phyloP scores from a whole-genome alignment of 2,888 invertebrate species.

The Andrena haemorrhoa region DNA sequence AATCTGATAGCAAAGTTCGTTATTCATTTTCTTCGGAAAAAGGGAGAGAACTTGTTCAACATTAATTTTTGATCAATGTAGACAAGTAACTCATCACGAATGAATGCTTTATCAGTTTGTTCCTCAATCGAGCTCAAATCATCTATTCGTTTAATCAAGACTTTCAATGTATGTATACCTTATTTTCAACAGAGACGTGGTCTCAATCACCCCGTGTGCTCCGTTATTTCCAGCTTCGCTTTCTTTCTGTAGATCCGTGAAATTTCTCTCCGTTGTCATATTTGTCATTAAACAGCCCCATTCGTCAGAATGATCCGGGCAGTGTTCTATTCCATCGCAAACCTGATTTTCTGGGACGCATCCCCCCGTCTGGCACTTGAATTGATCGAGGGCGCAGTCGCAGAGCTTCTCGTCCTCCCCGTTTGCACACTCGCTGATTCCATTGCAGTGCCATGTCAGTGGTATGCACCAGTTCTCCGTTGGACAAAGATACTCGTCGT shows the following conservation, averaged over 20 bases:
- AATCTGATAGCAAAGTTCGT: too few relatives aligned
- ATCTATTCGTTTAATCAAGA: not conserved
- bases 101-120: too few relatives aligned
- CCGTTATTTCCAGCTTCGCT: constrained; percentile 56
- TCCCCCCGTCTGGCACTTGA: constrained; percentile 87
- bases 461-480: constrained; percentile 88
- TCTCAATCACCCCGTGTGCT: constrained; percentile 57
- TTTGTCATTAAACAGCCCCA: constrained; percentile 86
- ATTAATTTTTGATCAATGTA: too few relatives aligned
- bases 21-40: too few relatives aligned
- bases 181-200: constrained; percentile 72
- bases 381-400: constrained; percentile 86
- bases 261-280: constrained; percentile 65
- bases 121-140: too few relatives aligned
- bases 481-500: constrained; percentile 87
- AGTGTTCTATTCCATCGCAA: constrained; percentile 88
- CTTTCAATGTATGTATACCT: constrained; percentile 59
- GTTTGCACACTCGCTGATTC: constrained; percentile 86
- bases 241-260: constrained; percentile 48
- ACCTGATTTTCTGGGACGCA: constrained; percentile 86
- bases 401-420: constrained; percentile 88
- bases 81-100: too few relatives aligned
- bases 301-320: constrained; percentile 88
- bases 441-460: constrained; percentile 87
- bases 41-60: too few relatives aligned